These are phyloP conservation scores for Meiosimyza decipiens DNA, from an alignment of 2,888 invertebrate genomes.

Conservation along the genomic window DNA sequence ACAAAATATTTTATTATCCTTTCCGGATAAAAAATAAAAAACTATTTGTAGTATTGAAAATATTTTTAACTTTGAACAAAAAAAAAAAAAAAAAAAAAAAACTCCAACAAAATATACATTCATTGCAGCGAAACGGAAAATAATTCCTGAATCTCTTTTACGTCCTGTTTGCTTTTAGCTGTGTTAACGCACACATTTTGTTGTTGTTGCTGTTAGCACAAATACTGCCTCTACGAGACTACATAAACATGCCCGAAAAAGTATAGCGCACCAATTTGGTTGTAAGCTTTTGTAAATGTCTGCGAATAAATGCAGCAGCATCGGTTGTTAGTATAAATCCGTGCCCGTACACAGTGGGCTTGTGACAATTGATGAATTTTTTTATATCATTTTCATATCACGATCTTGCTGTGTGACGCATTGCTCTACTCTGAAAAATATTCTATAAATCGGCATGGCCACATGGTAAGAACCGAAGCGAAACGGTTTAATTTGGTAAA, in stretches of 20 bases:
- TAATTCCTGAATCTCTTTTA: slow-evolving; percentile 6
- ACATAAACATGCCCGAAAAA: neutral
- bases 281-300: slow-evolving; percentile 30
- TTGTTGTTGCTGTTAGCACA: slow-evolving; percentile 1
- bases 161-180: slow-evolving; percentile 3
- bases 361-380: no score
- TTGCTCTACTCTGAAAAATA: no score
- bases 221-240: neutral
- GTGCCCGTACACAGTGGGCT: no score
- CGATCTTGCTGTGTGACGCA: no score
- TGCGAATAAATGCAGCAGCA: slow-evolving; percentile 24
- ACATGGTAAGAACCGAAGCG: no score
- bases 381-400: no score
- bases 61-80: slow-evolving; percentile 26
- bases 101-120: neutral
- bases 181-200: slow-evolving; percentile 11
- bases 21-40: slow-evolving; percentile 1
- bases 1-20: slow-evolving; percentile 19
- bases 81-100: neutral
- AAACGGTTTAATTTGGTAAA: no score
- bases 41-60: slow-evolving; percentile 30
- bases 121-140: slow-evolving; percentile 14
- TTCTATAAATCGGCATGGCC: no score
- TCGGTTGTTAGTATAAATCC: no score
- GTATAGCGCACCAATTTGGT: slow-evolving; percentile 16